A percentile compares a stretch with the other conserved stretches of the same genome.
These are phyloP conservation scores for Autographa pulchrina DNA, from an alignment of 2,888 invertebrate species.

Conservation along the genomic window DNA sequence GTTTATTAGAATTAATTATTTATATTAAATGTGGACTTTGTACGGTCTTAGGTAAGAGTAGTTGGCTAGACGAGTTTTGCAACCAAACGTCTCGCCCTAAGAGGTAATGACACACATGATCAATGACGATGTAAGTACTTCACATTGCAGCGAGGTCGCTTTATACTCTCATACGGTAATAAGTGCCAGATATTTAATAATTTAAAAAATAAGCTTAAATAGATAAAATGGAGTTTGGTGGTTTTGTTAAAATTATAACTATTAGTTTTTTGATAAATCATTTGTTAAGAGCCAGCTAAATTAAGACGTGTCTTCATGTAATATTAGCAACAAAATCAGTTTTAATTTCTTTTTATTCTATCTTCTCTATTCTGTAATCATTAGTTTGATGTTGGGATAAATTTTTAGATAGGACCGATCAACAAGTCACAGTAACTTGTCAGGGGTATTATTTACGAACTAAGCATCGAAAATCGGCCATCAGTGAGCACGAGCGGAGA, in stretches of 20 bases:
- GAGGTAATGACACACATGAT: background rate
- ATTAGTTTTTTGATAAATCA: too few relatives aligned
- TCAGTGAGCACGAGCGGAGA: background rate
- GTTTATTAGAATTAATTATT: too few relatives aligned
- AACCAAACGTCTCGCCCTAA: background rate
- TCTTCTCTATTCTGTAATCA: too few relatives aligned
- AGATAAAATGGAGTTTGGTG: too few relatives aligned
- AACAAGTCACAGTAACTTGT: background rate
- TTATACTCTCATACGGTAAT: background rate
- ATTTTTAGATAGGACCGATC: background rate
- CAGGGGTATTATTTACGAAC: background rate
- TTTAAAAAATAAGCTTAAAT: too few relatives aligned
- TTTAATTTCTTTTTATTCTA: too few relatives aligned
- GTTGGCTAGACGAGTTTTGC: background rate
- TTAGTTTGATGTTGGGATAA: too few relatives aligned
- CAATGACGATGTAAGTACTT: background rate
- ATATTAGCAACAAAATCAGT: too few relatives aligned
- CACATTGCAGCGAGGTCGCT: background rate
- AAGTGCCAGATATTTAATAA: background rate
- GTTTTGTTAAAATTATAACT: too few relatives aligned
- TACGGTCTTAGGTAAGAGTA: too few relatives aligned
- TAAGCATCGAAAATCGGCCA: background rate
- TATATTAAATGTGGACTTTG: background rate
- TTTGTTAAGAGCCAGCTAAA: too few relatives aligned
- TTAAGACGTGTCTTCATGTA: too few relatives aligned